phyloP scores from a whole-genome alignment of 1,140 invertebrate species.

The Lepidurus couesii region DNA sequence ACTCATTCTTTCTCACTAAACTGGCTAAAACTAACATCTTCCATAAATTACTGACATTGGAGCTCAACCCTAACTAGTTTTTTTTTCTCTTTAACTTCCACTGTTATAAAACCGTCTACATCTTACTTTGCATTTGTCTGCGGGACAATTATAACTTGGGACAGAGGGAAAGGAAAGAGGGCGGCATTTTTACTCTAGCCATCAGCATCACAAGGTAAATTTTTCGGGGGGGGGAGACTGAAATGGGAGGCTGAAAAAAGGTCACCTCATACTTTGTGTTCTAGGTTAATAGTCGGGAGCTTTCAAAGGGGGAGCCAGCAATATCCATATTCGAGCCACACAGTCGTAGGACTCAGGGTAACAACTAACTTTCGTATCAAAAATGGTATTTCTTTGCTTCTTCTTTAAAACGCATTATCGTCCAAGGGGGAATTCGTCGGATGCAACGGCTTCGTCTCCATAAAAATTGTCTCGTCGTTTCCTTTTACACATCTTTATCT shows the following conservation, averaged over 20 bases:
- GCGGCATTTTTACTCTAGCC: not conserved
- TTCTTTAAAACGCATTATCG: constrained; percentile 11
- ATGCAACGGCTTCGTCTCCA: constrained; percentile 13
- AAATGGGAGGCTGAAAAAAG: not conserved
- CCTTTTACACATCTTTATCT: not conserved
- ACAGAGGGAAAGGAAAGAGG: not conserved
- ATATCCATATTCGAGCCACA: constrained; percentile 14
- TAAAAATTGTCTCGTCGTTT: constrained; percentile 22
- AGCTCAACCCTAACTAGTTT: not conserved
- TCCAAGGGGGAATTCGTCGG: constrained; percentile 10
- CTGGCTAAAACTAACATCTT: constrained; percentile 19
- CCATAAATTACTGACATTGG: constrained; percentile 19
- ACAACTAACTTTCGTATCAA: constrained; percentile 22
- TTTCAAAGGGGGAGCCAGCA: not conserved
- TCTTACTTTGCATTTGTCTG: constrained; percentile 9
- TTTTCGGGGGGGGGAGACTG: not conserved
- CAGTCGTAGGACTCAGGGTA: not conserved
- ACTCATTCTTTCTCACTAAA: constrained; percentile 22
- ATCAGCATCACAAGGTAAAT: constrained; percentile 10
- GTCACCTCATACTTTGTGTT: not conserved
- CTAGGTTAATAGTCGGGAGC: not conserved
- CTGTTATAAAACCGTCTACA: constrained; percentile 5
- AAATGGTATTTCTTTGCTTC: constrained; percentile 16
- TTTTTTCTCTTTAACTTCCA: not conserved
- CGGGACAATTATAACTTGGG: constrained; percentile 2